Percentiles rank a stretch among this genome's conserved stretches.
Evolutionary conservation across 2,797 vertebrate species (phyloP).

Genomic region (Acestrorhynchus altus): DNA sequence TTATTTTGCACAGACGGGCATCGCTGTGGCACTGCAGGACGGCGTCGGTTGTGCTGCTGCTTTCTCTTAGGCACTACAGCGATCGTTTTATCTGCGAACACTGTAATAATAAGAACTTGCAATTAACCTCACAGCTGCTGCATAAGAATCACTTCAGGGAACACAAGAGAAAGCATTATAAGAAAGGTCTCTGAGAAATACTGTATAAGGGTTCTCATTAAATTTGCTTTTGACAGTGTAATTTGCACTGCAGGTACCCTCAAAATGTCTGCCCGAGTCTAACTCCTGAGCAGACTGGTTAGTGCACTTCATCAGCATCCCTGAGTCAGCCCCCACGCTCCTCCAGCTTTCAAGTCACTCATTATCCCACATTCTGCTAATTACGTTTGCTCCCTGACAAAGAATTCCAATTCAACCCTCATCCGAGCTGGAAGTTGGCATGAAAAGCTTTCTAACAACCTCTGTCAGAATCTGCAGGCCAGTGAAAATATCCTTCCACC

Average conservation of each 20-base stretch:
- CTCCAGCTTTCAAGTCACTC: not conserved
- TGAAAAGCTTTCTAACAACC: not conserved
- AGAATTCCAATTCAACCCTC: not conserved
- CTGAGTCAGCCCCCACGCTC: not conserved
- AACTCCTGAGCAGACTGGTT: not conserved
- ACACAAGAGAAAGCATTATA: not conserved
- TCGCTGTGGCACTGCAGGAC: not conserved
- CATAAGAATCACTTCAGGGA: not conserved
- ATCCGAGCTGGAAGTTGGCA: not conserved
- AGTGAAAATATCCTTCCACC: not conserved
- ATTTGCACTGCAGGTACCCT: not conserved
- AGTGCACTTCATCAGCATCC: not conserved
- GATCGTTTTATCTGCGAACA: not conserved
- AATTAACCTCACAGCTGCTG: not conserved
- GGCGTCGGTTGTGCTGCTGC: not conserved
- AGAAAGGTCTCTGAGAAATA: not conserved
- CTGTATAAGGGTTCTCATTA: not conserved
- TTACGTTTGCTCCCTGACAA: conserved; percentile 5
- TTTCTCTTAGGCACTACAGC: not conserved
- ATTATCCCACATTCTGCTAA: not conserved
- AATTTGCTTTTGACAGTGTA: conserved; percentile 11
- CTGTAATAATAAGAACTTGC: not conserved
- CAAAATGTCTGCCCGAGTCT: not conserved
- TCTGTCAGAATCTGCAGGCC: not conserved
- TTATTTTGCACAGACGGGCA: not conserved